phyloP scores from a whole-genome alignment of 2,113 vertebrate genomes.

The Cephalopterus ornatus region DNA sequence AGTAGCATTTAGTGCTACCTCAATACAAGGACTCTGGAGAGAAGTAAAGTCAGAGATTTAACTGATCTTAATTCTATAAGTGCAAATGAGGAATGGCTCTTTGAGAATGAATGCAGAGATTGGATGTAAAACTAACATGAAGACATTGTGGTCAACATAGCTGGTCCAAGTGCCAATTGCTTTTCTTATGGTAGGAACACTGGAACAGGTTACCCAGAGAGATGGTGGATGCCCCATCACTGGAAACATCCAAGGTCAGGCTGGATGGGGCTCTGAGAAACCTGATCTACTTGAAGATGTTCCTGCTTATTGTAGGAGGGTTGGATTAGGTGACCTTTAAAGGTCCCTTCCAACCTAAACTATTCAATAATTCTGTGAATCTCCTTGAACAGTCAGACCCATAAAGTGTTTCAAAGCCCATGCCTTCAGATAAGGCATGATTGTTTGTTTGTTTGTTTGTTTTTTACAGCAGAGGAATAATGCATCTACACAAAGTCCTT shows the following conservation, averaged over 20 bases:
- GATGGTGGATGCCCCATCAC: not conserved
- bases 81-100: accelerated
- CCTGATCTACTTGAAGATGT: not conserved
- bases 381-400: not conserved
- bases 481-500: not conserved
- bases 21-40: not conserved
- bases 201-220: not conserved
- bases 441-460: not conserved
- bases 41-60: not conserved
- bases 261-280: not conserved
- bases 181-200: not conserved
- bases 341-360: not conserved
- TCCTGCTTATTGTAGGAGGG: not conserved
- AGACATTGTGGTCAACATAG: not conserved
- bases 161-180: not conserved
- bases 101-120: not conserved
- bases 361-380: not conserved
- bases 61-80: not conserved
- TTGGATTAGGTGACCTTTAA: not conserved
- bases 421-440: not conserved
- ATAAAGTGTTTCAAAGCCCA: not conserved
- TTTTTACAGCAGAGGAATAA: not conserved
- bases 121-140: not conserved
- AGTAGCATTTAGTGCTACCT: not conserved
- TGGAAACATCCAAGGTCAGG: not conserved